Evolutionary conservation across 64 coral and sea anemone genomes (phyloP), one percentile per base, ranked within the genome.

Genomic region (Porites lutea): DNA sequence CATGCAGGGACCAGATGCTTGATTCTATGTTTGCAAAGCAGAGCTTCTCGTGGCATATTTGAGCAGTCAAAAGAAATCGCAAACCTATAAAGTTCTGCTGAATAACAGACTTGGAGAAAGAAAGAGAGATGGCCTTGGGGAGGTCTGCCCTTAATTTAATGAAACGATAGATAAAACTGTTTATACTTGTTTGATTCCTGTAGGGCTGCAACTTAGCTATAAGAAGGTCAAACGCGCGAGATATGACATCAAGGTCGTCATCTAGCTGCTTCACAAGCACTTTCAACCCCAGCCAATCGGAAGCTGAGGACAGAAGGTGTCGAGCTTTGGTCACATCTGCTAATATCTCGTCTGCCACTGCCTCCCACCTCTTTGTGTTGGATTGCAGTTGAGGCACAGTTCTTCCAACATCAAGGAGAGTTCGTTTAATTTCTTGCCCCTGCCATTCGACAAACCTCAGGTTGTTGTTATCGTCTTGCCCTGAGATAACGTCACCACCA

Each of bases 71-170:
- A 10, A 18, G 16, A 78, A 78, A 78, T 13, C 75, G 51, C 8
- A 58, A 19, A 20, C 75, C 75, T 8, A 23, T 15, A 78, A 78
- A 78, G 11, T 19, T 55, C 57, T 78, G 75, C n/a, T 5, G 75
- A 11, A 78, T 57, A 10, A 19, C 21, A 11, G 75, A 55, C 75
- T 78, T 53, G 8, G 20, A 55, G 14, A 78, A 78, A 19, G 52
- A 53, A 53, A 78, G 75, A 57, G 52, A 78, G 51, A 78, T 78
- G 19, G 75, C 57, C n/a, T 23, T 54, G 54, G 75, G 75, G 23
- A 78, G 19, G 75, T 78, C 75, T 27, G 8, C 5, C 50, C 57
- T 78, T 9, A 78, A 51, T 78, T 9, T 78, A 15, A 57, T 20
- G 50, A 78, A 3, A 20, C 75, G 50, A 57, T 20, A 9, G 14